phyloP scores from a whole-genome alignment of 2,888 invertebrate species.

The Heliconius erato region DNA sequence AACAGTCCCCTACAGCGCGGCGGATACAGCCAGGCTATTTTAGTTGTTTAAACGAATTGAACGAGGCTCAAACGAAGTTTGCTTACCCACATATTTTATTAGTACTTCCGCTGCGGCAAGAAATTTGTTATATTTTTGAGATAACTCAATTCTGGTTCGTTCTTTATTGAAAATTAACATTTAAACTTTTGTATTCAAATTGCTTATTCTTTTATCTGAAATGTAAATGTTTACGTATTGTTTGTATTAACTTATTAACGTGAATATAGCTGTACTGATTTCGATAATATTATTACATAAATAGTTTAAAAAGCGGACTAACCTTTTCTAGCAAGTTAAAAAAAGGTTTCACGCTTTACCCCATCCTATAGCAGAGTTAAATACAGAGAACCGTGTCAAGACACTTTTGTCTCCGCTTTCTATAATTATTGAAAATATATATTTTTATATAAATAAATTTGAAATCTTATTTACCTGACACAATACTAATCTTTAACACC shows the following conservation, averaged over 20 bases:
- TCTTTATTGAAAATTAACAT: not conserved
- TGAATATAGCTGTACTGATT: not conserved
- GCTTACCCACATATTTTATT: conserved; percentile 61
- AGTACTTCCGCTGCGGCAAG: conserved; percentile 57
- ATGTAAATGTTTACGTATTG: not conserved
- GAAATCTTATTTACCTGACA: conserved; percentile 44
- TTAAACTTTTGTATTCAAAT: not conserved
- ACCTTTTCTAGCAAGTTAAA: no score
- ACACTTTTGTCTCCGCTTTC: no score
- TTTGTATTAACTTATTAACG: not conserved
- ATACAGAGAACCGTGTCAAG: no score
- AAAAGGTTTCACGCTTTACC: no score
- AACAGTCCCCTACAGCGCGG: conserved; percentile 49
- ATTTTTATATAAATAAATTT: not conserved
- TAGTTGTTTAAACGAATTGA: conserved; percentile 61
- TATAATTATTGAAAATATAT: no score
- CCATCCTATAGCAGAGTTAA: no score
- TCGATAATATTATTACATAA: no score
- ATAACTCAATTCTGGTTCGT: conserved; percentile 16
- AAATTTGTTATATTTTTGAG: conserved; percentile 56
- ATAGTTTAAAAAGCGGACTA: no score
- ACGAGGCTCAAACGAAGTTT: conserved; percentile 54
- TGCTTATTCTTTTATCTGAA: not conserved
- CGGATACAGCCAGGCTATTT: conserved; percentile 60
- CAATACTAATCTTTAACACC: conserved; percentile 50